phyloP scores from a whole-genome alignment of 2,797 vertebrate genomes.

The Pseudomugil tenellus region DNA sequence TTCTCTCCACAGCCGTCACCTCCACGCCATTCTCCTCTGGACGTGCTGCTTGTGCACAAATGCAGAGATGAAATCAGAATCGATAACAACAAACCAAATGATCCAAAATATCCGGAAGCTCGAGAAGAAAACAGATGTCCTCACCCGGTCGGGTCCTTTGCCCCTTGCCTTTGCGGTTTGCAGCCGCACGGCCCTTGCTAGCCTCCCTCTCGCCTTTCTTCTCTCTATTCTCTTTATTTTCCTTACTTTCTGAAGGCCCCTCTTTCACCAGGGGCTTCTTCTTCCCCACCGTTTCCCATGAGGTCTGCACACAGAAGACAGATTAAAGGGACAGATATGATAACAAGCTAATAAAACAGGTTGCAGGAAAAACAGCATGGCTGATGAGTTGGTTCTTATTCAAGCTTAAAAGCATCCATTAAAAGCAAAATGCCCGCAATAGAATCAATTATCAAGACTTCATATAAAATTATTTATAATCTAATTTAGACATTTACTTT shows the following conservation, averaged over 20 bases:
- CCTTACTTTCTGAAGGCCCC: conserved; percentile 82
- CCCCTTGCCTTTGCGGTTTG: conserved; percentile 88
- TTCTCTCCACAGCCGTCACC: conserved; percentile 83
- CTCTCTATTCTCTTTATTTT: conserved; percentile 96
- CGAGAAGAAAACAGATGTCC: conserved; percentile 6
- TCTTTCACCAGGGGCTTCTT: conserved; percentile 94
- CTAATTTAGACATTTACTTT: no score
- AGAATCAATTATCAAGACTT: neutral
- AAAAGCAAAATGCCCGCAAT: neutral
- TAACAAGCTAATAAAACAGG: neutral
- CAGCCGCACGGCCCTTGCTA: conserved; percentile 84
- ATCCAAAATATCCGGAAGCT: neutral
- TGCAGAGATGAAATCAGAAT: neutral
- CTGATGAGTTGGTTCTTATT: neutral
- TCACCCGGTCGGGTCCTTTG: conserved; percentile 86
- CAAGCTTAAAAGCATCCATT: neutral
- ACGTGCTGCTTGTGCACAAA: conserved; percentile 74
- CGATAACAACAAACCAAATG: neutral
- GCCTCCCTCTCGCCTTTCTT: conserved; percentile 91
- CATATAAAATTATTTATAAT: no score
- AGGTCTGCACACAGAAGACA: conserved; percentile 82
- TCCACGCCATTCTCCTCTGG: conserved; percentile 94
- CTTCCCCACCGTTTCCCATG: conserved; percentile 97
- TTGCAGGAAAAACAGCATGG: neutral
- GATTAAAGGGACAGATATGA: neutral